Evolutionary conservation across 64 coral and sea anemone species (phyloP), one percentile per base, ranked within the genome.

Genomic region (Catalaphyllia jardinei): DNA sequence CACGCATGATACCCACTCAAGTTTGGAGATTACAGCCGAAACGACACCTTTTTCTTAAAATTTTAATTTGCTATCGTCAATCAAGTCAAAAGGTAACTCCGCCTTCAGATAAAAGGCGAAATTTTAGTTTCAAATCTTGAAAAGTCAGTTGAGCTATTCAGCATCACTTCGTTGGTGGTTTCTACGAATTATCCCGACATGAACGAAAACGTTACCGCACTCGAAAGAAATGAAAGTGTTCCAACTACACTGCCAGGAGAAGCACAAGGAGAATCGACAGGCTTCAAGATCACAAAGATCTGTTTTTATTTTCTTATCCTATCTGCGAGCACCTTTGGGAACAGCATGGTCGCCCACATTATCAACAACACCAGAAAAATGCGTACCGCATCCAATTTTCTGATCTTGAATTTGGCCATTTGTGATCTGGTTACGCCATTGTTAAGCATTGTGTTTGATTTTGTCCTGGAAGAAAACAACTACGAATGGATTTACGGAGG

Each of bases 381-480:
- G n/a, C 52, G 18, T 0, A 76, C 86, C 15, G 64, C 86, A 0
- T 76, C 71, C 2, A 88, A 88, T 51, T 59, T 88, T 28, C 86
- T 88, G 8, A 61, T 88, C 15, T 52, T 88, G 1, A 88, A 88
- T 35, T 88, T 88, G 50, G 86, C 86, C 17, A 60, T 88, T n/a
- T 88, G 86, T 25, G 86, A 88, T 49, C 28, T 88, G 33, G 8
- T 88, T 4, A 88, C 86, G n/a, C 86, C 86, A 6, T 10, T 76
- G 18, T 64, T 88, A 19, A 88, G 86, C 19, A 88, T 88, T 14
- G 71, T 77, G n/a, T 88, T 88, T 76, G 86, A 88, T 76, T 88
- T 88, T 69, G 72, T 77, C 33, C 60, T 76, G 24, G 86, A 88
- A 61, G 86, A 88, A 75, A 59, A 88, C 72, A 77, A 60, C 30